Percentiles rank a stretch among this genome's conserved stretches.
Conservation (phyloP, 2,113 vertebrate species). For the Odocoileus virginianus region DNA sequence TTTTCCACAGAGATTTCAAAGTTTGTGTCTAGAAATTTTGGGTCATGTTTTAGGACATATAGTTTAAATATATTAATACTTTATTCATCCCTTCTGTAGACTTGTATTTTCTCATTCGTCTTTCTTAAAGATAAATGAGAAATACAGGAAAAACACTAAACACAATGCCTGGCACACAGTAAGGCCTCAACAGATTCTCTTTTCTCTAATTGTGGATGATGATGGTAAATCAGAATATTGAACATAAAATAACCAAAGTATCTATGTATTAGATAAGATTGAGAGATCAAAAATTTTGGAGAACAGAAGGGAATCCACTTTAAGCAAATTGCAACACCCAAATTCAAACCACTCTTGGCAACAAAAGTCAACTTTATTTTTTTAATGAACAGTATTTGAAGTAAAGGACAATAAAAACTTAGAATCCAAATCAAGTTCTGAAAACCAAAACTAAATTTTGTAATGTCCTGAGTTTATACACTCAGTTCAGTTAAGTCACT, state of each 20-base stretch:
- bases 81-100: background rate
- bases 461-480: background rate
- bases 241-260: background rate
- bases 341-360: background rate
- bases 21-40: background rate
- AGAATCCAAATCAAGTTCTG: background rate
- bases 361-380: background rate
- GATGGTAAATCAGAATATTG: background rate
- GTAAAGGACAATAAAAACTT: background rate
- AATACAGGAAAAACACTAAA: background rate
- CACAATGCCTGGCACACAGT: background rate
- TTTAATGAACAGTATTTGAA: constrained; percentile 2
- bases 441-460: background rate
- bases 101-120: background rate
- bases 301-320: background rate
- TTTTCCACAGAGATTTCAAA: background rate
- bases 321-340: background rate
- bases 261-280: background rate
- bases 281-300: background rate
- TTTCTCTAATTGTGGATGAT: background rate
- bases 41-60: background rate
- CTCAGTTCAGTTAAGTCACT: background rate
- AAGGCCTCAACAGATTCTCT: background rate
- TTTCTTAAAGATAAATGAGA: background rate
- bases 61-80: background rate